Evolutionary conservation across 2,888 invertebrate species (phyloP).

Genomic region (Metalampra italica): DNA sequence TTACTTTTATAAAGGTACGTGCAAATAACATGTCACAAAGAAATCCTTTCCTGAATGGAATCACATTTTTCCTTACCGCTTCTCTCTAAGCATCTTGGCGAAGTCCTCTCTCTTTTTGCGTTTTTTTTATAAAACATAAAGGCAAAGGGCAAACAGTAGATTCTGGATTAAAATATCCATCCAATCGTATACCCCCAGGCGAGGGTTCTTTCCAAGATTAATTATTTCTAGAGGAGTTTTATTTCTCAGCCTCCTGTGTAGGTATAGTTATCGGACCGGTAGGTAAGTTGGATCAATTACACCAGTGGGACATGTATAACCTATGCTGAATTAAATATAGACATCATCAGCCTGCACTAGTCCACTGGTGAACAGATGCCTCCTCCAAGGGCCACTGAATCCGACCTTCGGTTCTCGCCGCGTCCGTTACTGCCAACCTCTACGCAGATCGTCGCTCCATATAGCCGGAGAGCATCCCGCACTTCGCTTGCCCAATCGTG

Average conservation of each 20-base stretch:
- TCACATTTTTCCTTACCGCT: neutral
- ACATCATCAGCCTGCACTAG: no score
- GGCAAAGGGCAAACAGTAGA: conserved; percentile 24
- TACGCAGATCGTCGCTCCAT: no score
- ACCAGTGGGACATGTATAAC: no score
- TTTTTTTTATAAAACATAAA: conserved; percentile 28
- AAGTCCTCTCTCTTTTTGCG: conserved; percentile 21
- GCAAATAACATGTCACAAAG: conserved; percentile 25
- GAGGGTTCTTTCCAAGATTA: conserved; percentile 5
- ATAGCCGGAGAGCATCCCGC: no score
- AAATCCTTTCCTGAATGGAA: conserved; percentile 14
- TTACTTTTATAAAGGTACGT: neutral
- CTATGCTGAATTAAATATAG: no score
- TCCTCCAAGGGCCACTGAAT: no score
- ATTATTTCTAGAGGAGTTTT: conserved; percentile 26
- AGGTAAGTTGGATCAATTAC: no score
- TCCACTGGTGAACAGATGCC: no score
- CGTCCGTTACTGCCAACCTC: no score
- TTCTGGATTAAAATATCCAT: conserved; percentile 30
- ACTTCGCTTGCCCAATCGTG: no score
- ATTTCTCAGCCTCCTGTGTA: conserved; percentile 15
- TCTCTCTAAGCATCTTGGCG: conserved; percentile 11
- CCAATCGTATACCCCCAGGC: conserved; percentile 21
- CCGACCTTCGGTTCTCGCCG: no score
- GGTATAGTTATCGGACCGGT: no score